Evolutionary conservation across 2,888 invertebrate species (phyloP), one percentile per base, ranked within the genome.

Genomic region (Neuroscelio doddi): DNA sequence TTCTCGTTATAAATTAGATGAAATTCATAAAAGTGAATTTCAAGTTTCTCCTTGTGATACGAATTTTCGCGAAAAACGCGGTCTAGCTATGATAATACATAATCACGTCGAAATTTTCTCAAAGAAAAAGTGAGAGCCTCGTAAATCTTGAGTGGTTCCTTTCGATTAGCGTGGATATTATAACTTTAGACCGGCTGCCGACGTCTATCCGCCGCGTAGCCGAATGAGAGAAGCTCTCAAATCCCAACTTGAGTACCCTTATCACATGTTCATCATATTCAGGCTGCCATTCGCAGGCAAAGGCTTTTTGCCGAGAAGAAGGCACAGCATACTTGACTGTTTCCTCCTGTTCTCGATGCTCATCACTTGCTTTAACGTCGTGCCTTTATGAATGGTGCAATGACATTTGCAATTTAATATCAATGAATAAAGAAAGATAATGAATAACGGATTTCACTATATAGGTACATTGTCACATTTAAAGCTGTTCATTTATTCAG

Each of bases 181-280:
- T 46, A 34, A 32, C 38, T 38, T 38, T 38, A 16, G 17, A 16
- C 38, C 1, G n/a, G 16, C 4, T 4, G 10, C 38, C 38, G 3
- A 15, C 38, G 21, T 38, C 38, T 16, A 17, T 38, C 17, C 17
- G 38, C 38, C n/a, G 17, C 16, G 38, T 17, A 1, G 38, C 38
- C 17, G 16, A 9, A 15, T 4, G 9, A 16, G 17, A 10, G 32
- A 15, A 16, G 32, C 30, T 9, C 30, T 30, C 27, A 30, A 45
- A 45, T 45, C 17, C 15, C 15, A 27, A 17, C 36, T 14, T 36
- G 47, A 64, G 64, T 42, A 46, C 26, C 44, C 59, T 64, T 61
- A 61, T 55, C 59, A 61, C 45, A 39, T 41, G 27, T 45, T 50
- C 55, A 61, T 64, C 64, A 50, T 55, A 61, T 51, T 51, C 56